Conservation (phyloP, 2,888 invertebrate genomes). For the Craniophora ligustri region DNA sequence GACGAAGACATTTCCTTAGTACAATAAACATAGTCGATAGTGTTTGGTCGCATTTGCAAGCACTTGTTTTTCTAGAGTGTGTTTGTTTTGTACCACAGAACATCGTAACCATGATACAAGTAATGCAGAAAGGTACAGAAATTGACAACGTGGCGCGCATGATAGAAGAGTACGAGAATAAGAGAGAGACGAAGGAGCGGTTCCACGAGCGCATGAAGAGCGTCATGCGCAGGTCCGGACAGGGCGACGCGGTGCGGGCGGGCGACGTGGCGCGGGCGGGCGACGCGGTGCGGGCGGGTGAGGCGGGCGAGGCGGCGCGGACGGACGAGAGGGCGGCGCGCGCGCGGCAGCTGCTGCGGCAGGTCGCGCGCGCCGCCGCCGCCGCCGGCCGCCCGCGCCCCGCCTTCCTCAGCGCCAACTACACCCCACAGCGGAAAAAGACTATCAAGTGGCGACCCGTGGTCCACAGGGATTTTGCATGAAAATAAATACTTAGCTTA, state of each 20-base stretch:
- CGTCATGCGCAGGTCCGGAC: neutral
- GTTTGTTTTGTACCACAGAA: neutral
- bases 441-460: slow-evolving; percentile 13
- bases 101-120: neutral
- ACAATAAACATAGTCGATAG: too few species aligned
- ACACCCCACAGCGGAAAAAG: neutral
- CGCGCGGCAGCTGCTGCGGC: neutral
- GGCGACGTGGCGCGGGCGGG: neutral
- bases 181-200: neutral
- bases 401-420: neutral
- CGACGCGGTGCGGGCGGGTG: neutral
- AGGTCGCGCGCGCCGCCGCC: neutral
- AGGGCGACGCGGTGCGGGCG: neutral
- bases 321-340: neutral
- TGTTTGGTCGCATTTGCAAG: too few species aligned
- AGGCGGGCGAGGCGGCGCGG: too few species aligned
- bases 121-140: neutral
- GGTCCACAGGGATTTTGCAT: neutral
- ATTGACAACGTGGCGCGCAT: slow-evolving; percentile 1
- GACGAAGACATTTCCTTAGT: too few species aligned
- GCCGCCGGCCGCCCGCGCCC: neutral
- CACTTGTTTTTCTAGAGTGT: too few species aligned
- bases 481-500: neutral
- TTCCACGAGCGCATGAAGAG: neutral
- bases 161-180: neutral